Evolutionary conservation across 2,113 vertebrate species (phyloP), one percentile per base, ranked within the genome.

Genomic region (Argyrosomus japonicus): DNA sequence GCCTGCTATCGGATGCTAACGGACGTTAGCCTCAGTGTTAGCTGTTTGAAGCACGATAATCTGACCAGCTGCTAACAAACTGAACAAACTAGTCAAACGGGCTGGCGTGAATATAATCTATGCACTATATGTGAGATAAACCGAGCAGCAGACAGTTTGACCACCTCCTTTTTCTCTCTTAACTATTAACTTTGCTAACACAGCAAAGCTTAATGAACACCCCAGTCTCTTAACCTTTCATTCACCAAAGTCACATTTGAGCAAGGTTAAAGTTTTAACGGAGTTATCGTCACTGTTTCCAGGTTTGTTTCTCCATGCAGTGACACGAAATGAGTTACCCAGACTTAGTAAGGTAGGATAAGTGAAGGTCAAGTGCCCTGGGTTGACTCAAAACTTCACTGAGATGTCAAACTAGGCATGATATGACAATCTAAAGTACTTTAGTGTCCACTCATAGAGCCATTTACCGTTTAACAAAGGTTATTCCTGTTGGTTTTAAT

Each of bases 11-110:
- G 57, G 18, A 3, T 40, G 88, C 89, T 91, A 91, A 81, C 86
- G 2, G 63, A 6, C 74, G 82, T 63, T 93, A 91, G 89, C 92
- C 79, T 64, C 48, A 0, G 58, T 45, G 83, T 90, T 90, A 91
- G 92, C 91, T 86, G 19, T 54, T 63, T 68, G 6, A 77, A 47
- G 29, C 77, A 18, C 61, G 23, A 8, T 70, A 11, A 43, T 14
- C 25, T 27, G n/a, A 74, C 21, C 9, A 0, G 21, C 6, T 67
- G 6, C 19, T 3, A 53, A 40, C 45, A 14, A 2, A 58, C 79
- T 53, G 2, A 61, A 51, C 56, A 6, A 53, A 81, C 64, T 9
- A 63, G 32, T 86, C 47, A 4, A 73, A 32, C 65, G 6, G 15
- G 79, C 17, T 75, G 15, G 13, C 6, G 9, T 47, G 2, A 45